Evolutionary conservation across 2,113 vertebrate genomes (phyloP).

Genomic region (Passer domesticus): DNA sequence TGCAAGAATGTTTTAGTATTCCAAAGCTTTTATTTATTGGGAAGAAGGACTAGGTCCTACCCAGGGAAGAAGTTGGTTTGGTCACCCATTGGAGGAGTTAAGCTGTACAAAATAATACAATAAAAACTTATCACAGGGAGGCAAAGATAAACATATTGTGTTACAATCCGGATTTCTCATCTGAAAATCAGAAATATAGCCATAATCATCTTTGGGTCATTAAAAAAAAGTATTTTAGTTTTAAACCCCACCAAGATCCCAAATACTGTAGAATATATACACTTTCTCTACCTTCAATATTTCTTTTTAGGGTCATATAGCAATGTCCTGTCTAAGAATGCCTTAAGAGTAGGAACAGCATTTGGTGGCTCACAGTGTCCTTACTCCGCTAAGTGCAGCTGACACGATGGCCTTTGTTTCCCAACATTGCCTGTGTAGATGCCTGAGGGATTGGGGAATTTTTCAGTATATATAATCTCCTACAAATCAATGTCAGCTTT

Average conservation of each 20-base stretch:
- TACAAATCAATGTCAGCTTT: neutral
- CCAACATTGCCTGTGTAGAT: neutral
- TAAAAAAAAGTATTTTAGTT: neutral
- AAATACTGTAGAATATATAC: neutral
- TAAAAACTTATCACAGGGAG: neutral
- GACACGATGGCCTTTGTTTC: neutral
- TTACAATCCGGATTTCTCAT: neutral
- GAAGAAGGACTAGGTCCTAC: neutral
- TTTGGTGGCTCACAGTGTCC: fast-evolving
- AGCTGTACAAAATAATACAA: neutral
- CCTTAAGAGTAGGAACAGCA: neutral
- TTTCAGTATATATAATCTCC: neutral
- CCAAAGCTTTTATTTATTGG: neutral
- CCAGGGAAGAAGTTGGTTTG: neutral
- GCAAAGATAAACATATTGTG: neutral
- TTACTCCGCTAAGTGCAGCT: neutral
- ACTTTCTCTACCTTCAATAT: neutral
- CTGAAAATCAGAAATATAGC: neutral
- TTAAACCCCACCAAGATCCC: neutral
- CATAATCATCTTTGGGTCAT: neutral
- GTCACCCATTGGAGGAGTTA: neutral
- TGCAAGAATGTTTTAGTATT: neutral
- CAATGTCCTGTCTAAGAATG: neutral
- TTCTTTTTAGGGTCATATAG: neutral
- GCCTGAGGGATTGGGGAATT: neutral